These are phyloP conservation scores for Greenwoodochromis staneri DNA, from an alignment of 2,113 vertebrate species.

Conservation along the genomic window DNA sequence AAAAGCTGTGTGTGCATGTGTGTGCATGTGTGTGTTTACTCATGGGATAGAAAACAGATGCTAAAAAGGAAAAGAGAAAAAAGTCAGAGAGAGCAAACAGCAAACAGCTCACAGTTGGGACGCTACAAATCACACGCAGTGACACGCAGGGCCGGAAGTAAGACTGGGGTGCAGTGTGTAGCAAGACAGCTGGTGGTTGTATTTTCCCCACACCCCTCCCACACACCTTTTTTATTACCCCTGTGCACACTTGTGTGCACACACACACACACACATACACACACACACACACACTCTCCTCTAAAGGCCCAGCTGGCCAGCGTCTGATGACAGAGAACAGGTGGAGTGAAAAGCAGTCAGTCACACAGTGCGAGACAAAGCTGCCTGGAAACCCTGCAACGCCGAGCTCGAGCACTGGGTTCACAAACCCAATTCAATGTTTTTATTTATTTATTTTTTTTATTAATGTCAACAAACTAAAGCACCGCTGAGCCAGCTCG, in stretches of 20 bases:
- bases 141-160: slow-evolving; percentile 39
- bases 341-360: slow-evolving; percentile 50
- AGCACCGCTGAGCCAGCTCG: background rate
- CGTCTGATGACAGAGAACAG: slow-evolving; percentile 68
- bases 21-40: background rate
- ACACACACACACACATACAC: background rate
- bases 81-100: background rate
- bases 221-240: slow-evolving; percentile 36
- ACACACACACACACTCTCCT: background rate
- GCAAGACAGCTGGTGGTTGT: slow-evolving; percentile 67
- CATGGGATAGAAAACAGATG: background rate
- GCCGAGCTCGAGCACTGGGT: background rate
- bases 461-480: background rate
- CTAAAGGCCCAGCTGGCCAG: slow-evolving; percentile 62
- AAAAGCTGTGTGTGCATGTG: background rate
- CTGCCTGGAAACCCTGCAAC: slow-evolving; percentile 5
- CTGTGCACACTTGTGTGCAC: background rate
- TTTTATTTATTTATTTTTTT: background rate
- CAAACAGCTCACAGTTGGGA: slow-evolving; percentile 29
- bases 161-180: slow-evolving; percentile 7
- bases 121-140: slow-evolving; percentile 51
- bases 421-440: background rate
- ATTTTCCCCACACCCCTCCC: slow-evolving; percentile 41
- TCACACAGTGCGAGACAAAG: slow-evolving; percentile 11
- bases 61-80: background rate